phyloP scores from a whole-genome alignment of 2,797 vertebrate species.

The Anniella stebbinsi region DNA sequence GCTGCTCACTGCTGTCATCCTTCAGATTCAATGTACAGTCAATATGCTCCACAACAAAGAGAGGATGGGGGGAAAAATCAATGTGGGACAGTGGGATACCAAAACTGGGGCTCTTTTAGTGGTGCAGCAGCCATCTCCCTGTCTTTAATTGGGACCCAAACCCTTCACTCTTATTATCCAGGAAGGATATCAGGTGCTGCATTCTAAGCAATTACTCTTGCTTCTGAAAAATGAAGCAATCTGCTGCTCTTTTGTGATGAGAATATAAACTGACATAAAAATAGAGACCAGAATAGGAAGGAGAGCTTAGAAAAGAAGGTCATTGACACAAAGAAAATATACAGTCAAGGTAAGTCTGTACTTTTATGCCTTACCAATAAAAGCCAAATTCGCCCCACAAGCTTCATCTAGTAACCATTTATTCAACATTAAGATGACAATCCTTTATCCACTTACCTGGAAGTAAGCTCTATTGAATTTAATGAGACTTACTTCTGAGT shows the following conservation, averaged over 20 bases:
- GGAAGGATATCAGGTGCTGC: background rate
- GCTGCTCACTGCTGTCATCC: conserved; percentile 45
- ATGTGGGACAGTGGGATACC: conserved; percentile 1
- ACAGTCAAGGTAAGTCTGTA: background rate
- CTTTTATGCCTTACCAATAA: background rate
- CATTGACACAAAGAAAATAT: background rate
- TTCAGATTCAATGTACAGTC: conserved; percentile 54
- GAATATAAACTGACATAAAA: background rate
- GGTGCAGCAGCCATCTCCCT: background rate
- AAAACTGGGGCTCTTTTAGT: background rate
- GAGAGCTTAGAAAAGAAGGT: background rate
- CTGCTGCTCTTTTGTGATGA: background rate
- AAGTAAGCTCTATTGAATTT: background rate
- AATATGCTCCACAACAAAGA: conserved; percentile 30
- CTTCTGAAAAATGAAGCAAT: background rate
- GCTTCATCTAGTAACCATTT: background rate
- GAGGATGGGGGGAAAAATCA: background rate
- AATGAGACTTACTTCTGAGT: no score
- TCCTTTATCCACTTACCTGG: no score
- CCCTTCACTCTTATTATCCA: background rate
- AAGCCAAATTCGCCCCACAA: background rate
- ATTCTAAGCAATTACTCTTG: conserved; percentile 11
- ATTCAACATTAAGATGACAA: background rate
- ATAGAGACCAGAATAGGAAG: background rate
- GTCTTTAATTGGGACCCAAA: background rate